Conservation (phyloP, 30 jellyfish, hydroid and myxozoan genomes). For the Mastigias papua region DNA sequence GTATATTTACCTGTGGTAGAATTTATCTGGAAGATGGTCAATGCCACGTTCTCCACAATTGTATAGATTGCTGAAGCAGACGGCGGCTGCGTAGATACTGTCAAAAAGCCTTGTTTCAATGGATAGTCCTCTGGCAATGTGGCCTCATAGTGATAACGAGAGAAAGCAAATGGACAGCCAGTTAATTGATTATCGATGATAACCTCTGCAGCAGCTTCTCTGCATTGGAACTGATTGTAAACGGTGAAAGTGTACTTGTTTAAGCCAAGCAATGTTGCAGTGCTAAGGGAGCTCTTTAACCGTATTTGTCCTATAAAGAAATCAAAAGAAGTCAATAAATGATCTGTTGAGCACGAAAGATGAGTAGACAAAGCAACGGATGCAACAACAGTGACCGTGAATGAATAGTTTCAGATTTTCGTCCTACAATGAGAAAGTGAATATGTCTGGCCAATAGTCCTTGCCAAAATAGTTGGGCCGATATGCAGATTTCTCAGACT, state of each 20-base stretch:
- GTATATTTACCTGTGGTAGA: constrained; percentile 63
- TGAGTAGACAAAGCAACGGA: no score
- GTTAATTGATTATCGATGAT: constrained; percentile 60
- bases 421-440: no score
- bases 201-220: constrained; percentile 76
- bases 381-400: no score
- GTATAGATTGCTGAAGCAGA: constrained; percentile 52
- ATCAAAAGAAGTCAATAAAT: not conserved
- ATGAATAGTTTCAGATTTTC: no score
- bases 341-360: no score
- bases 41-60: constrained; percentile 72
- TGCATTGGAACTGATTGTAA: constrained; percentile 67
- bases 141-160: constrained; percentile 54
- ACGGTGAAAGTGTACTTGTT: constrained; percentile 51
- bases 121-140: constrained; percentile 72
- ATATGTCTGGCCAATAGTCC: no score
- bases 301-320: constrained; percentile 26
- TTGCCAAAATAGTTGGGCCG: no score
- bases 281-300: constrained; percentile 36
- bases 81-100: constrained; percentile 57
- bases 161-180: constrained; percentile 66
- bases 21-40: constrained; percentile 61
- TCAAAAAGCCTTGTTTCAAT: constrained; percentile 37
- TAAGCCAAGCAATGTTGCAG: constrained; percentile 58
- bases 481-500: no score